Evolutionary conservation across 2,888 invertebrate species (phyloP).

Genomic region (Spodoptera picta): DNA sequence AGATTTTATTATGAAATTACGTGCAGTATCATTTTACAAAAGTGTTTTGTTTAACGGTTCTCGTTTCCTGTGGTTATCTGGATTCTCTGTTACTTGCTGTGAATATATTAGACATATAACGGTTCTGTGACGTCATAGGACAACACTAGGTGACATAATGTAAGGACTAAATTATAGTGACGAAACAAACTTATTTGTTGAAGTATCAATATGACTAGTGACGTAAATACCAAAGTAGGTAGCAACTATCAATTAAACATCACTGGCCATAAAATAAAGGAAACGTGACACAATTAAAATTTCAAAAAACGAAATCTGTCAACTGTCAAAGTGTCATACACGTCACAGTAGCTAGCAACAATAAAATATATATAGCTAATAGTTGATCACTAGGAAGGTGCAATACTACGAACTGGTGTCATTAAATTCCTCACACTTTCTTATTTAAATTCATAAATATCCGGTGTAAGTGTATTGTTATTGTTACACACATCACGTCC

Average conservation of each 20-base stretch:
- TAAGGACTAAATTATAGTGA: too few species aligned
- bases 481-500: conserved; percentile 81
- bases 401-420: conserved; percentile 77
- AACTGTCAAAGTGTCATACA: conserved; percentile 61
- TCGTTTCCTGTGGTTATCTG: conserved; percentile 49
- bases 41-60: conserved; percentile 52
- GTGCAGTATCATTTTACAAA: conserved; percentile 59
- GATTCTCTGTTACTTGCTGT: conserved; percentile 37
- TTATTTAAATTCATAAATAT: conserved; percentile 89
- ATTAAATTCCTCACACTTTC: conserved; percentile 88
- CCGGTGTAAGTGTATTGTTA: conserved; percentile 82
- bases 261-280: conserved; percentile 47
- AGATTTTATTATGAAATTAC: conserved; percentile 67
- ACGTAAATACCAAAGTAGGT: conserved; percentile 22
- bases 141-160: conserved; percentile 1
- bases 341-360: conserved; percentile 73
- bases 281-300: conserved; percentile 63
- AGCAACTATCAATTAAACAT: conserved; percentile 48
- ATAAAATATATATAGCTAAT: conserved; percentile 70
- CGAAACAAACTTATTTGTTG: too few species aligned
- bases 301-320: conserved; percentile 57
- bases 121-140: conserved; percentile 20
- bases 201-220: conserved; percentile 5
- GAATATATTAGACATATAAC: conserved; percentile 38
- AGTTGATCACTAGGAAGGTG: conserved; percentile 73